Evolutionary conservation across 2,888 invertebrate genomes (phyloP).

Genomic region (Peribatodes rhomboidaria): DNA sequence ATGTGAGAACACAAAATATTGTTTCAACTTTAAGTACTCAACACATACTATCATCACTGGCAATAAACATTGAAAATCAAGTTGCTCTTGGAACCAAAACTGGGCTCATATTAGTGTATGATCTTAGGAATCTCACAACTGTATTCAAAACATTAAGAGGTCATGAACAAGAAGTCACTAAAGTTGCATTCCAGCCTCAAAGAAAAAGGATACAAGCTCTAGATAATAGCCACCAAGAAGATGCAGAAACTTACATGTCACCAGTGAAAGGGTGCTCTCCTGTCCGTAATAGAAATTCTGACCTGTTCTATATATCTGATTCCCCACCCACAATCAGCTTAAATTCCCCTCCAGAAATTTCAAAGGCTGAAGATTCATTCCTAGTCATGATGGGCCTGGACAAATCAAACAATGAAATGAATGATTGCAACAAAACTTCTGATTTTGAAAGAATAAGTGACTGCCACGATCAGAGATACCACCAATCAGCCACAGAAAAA

Average conservation of each 20-base stretch:
- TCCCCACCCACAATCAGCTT: slow-evolving; percentile 66
- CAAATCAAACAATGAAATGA: slow-evolving; percentile 65
- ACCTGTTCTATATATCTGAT: slow-evolving; percentile 75
- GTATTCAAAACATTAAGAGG: slow-evolving; percentile 80
- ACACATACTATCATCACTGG: slow-evolving; percentile 72
- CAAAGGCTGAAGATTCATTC: slow-evolving; percentile 74
- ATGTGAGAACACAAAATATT: slow-evolving; percentile 79
- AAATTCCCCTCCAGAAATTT: slow-evolving; percentile 62
- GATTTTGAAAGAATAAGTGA: slow-evolving; percentile 68
- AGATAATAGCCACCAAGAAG: slow-evolving; percentile 79
- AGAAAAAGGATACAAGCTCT: slow-evolving; percentile 66
- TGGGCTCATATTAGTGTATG: slow-evolving; percentile 84
- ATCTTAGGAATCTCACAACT: slow-evolving; percentile 81
- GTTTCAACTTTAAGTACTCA: slow-evolving; percentile 77
- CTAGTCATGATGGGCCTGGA: slow-evolving; percentile 78
- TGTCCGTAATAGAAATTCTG: slow-evolving; percentile 66
- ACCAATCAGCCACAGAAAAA: slow-evolving; percentile 68
- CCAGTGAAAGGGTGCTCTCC: slow-evolving; percentile 65
- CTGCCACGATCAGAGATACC: slow-evolving; percentile 61
- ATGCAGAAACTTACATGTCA: slow-evolving; percentile 61
- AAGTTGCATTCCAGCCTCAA: slow-evolving; percentile 79
- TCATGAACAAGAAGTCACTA: slow-evolving; percentile 81
- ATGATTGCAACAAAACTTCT: slow-evolving; percentile 63
- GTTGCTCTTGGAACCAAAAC: slow-evolving; percentile 86
- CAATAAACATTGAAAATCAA: slow-evolving; percentile 78